Evolutionary conservation across 2,888 invertebrate genomes (phyloP), one percentile per base, ranked within the genome.

Genomic region (Acrobasis consociella): DNA sequence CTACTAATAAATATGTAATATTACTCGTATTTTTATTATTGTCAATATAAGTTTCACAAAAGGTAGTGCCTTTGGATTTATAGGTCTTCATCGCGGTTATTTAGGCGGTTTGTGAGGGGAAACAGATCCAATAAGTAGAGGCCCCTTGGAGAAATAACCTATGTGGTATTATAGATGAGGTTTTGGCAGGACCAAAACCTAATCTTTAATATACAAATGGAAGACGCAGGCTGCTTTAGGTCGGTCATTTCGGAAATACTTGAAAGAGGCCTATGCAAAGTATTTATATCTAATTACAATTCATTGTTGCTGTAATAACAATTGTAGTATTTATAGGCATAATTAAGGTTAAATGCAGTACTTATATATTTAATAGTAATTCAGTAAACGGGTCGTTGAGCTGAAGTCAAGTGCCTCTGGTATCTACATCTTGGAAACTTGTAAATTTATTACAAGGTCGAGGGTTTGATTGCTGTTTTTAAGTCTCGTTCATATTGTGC

Each of bases 361-460:
- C 31, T 7, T 31, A 13, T 42, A 56, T 39, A 17, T 46, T 46
- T 56, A 2, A 42, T 17, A 17, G 56, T 17, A 46, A 42, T 42
- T 42, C 56, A 56, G 15, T 38, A 11, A 46, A 15, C 42, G 56
- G 56, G 42, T 56, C 56, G 42, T 42, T 56, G 56, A 46, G 56
- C 56, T 56, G 42, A 56, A 56, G 42, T 56, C 56, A 56, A 56
- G 56, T 56, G 42, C 22, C 22, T 37, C 5, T 52, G 37, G 52
- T 46, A 42, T 46, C 56, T 42, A 16, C 15, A 16, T 42, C 55
- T 56, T 56, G 39, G 10, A 38, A 42, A 39, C 56, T 56, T 56
- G 42, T 42, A 13, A 56, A 56, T 55, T 42, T 42, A 56, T 56
- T 56, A 56, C 56, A 56, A 56, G 56, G 56, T 22, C 17, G 56